Percentiles rank a stretch among this genome's conserved stretches.
phyloP scores from a whole-genome alignment of 1,140 invertebrate genomes.

The Lordiphosa stackelbergi region DNA sequence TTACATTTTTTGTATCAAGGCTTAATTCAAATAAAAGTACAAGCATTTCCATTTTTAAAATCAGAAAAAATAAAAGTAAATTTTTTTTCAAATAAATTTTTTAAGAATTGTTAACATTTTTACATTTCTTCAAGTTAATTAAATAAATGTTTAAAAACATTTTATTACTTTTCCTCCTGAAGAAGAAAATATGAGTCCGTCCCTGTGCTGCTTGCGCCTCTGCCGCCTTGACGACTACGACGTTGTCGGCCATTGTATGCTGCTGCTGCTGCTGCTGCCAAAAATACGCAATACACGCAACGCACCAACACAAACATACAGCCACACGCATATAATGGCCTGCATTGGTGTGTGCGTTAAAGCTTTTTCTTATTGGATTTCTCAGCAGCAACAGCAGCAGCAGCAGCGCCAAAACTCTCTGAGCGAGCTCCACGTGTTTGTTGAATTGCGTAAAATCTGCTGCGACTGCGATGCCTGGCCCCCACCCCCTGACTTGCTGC shows the following conservation, averaged over 20 bases:
- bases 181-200: background rate
- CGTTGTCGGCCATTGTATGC: slow-evolving; percentile 50
- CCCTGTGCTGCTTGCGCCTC: slow-evolving; percentile 30
- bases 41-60: no score
- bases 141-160: no score
- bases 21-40: no score
- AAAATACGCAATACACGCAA: slow-evolving; percentile 67
- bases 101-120: no score
- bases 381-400: slow-evolving; percentile 27
- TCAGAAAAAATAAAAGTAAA: no score
- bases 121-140: no score
- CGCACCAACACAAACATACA: slow-evolving; percentile 10
- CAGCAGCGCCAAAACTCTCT: slow-evolving; percentile 28
- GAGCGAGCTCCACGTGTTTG: slow-evolving; percentile 62
- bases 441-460: slow-evolving; percentile 64
- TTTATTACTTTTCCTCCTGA: no score
- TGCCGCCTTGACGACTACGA: slow-evolving; percentile 2
- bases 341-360: slow-evolving; percentile 66
- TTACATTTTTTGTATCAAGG: no score
- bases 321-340: slow-evolving; percentile 54
- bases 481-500: slow-evolving; percentile 20
- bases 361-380: slow-evolving; percentile 68
- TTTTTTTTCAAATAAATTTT: no score
- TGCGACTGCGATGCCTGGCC: slow-evolving; percentile 23
- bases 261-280: slow-evolving; percentile 36